Conservation (phyloP, 37 sponge, comb jelly and placozoan species). For the Spongia lamella region DNA sequence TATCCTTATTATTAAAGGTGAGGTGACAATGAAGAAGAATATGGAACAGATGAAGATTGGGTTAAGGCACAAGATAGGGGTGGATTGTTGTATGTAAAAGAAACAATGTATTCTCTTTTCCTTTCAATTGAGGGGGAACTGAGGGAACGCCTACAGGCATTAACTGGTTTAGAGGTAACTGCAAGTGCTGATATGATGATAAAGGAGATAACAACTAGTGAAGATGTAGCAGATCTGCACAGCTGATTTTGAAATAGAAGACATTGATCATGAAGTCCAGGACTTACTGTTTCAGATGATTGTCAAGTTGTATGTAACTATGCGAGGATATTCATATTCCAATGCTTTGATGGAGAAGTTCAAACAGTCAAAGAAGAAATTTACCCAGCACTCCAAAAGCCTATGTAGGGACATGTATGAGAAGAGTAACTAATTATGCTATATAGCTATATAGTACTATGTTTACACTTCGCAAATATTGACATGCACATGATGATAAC, state of each 20-base stretch:
- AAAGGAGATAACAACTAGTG: background rate
- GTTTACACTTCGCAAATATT: too few species aligned
- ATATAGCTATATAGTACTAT: too few species aligned
- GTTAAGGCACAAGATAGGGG: constrained; percentile 19
- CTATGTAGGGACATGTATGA: constrained; percentile 19
- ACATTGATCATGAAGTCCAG: background rate
- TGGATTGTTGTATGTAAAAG: constrained; percentile 36
- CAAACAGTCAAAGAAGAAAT: constrained; percentile 32
- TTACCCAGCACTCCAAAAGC: constrained; percentile 35
- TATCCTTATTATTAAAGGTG: too few species aligned
- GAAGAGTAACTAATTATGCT: background rate
- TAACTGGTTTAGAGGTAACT: too few species aligned
- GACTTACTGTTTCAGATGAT: constrained; percentile 14
- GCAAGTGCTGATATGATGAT: too few species aligned
- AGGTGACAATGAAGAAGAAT: too few species aligned
- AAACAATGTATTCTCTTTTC: constrained; percentile 17
- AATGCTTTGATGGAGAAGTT: constrained; percentile 37
- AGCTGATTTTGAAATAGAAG: constrained; percentile 16
- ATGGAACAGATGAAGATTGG: constrained; percentile 28
- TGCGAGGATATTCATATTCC: constrained; percentile 41
- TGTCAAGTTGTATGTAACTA: constrained; percentile 30
- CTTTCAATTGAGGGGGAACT: constrained; percentile 18
- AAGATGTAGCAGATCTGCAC: constrained; percentile 6
- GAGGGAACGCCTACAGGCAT: too few species aligned
- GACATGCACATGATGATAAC: too few species aligned